Evolutionary conservation across 2,888 invertebrate genomes (phyloP).

Genomic region (Andrena dorsata): DNA sequence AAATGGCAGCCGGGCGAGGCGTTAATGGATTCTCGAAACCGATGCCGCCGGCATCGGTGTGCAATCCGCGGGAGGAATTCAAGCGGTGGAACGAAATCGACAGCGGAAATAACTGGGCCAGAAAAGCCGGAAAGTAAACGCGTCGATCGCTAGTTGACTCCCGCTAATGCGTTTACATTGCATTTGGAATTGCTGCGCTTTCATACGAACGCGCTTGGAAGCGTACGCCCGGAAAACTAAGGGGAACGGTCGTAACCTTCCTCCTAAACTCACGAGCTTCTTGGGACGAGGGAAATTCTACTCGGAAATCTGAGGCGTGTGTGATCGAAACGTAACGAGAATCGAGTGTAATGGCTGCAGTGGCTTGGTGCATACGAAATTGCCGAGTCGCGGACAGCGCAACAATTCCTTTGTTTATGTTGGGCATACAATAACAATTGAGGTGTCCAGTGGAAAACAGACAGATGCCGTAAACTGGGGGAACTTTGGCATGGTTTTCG

Average conservation of each 20-base stretch:
- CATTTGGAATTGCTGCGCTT: constrained; percentile 27
- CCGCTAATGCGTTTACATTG: constrained; percentile 51
- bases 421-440: too few relatives aligned
- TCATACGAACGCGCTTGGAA: neutral
- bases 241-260: neutral
- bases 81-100: constrained; percentile 29
- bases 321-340: too few relatives aligned
- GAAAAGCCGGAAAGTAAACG: constrained; percentile 52
- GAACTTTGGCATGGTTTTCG: too few relatives aligned
- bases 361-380: too few relatives aligned
- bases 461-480: too few relatives aligned
- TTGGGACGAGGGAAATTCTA: too few relatives aligned
- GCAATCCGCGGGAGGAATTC: constrained; percentile 33
- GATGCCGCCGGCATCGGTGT: constrained; percentile 15
- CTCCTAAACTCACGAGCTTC: too few relatives aligned
- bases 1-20: constrained; percentile 33
- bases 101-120: constrained; percentile 51
- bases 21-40: constrained; percentile 58
- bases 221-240: neutral
- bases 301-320: too few relatives aligned
- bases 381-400: too few relatives aligned
- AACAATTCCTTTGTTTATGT: too few relatives aligned
- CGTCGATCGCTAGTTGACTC: constrained; percentile 23
- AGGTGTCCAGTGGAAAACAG: too few relatives aligned
- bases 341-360: too few relatives aligned